phyloP scores from a whole-genome alignment of 2,888 invertebrate genomes.

The Cremastobaeus sp. region DNA sequence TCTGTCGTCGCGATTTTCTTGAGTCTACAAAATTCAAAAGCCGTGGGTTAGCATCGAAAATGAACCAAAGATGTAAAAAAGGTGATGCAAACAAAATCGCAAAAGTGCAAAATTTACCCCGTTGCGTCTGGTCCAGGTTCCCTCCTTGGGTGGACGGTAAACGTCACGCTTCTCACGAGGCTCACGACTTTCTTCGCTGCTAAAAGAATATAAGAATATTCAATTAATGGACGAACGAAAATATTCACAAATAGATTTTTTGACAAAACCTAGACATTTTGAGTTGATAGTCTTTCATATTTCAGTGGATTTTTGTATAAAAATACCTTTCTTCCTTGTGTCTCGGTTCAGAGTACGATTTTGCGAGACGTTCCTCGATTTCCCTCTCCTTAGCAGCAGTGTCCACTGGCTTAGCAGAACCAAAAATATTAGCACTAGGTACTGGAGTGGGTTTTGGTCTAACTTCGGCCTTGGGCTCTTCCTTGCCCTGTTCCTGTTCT shows the following conservation, averaged over 20 bases:
- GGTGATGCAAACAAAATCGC: neutral
- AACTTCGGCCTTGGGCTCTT: slow-evolving; percentile 10
- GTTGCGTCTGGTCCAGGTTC: slow-evolving; percentile 72
- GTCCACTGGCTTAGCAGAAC: slow-evolving; percentile 96
- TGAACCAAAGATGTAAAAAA: neutral
- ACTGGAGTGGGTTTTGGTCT: slow-evolving; percentile 79
- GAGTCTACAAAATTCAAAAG: slow-evolving; percentile 66
- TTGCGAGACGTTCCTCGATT: slow-evolving; percentile 92
- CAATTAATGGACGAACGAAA: too few relatives aligned
- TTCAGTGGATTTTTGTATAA: too few relatives aligned
- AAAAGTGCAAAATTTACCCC: slow-evolving; percentile 64
- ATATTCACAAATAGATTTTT: too few relatives aligned
- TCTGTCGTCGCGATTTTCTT: slow-evolving; percentile 69
- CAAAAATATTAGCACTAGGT: slow-evolving; percentile 89
- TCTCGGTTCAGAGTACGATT: slow-evolving; percentile 73
- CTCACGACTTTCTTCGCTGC: slow-evolving; percentile 15
- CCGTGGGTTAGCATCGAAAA: neutral
- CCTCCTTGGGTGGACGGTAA: slow-evolving; percentile 61
- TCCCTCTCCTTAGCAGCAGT: slow-evolving; percentile 93
- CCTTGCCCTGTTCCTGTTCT: neutral
- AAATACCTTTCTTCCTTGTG: slow-evolving; percentile 71
- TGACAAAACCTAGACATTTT: too few relatives aligned
- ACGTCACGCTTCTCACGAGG: slow-evolving; percentile 42
- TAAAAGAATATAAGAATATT: too few relatives aligned
- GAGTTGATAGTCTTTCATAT: too few relatives aligned